A percentile compares a stretch with the other conserved stretches of the same genome.
phyloP scores from a whole-genome alignment of 2,888 invertebrate genomes.

The Zele albiditarsus region DNA sequence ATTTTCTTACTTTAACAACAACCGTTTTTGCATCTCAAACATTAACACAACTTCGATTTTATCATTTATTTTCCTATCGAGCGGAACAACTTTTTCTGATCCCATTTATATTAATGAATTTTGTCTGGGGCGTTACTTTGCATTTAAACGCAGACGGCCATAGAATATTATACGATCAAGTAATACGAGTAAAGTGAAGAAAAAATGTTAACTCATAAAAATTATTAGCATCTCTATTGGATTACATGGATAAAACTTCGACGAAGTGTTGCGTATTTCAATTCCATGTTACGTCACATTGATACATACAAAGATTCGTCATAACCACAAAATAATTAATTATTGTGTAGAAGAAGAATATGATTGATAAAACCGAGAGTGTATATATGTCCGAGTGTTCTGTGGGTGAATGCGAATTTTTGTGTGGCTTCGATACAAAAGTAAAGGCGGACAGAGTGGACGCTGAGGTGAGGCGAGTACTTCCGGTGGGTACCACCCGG shows the following conservation, averaged over 20 bases:
- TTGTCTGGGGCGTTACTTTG: not conserved
- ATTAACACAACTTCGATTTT: too few species aligned
- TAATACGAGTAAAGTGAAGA: not conserved
- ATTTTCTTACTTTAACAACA: too few species aligned
- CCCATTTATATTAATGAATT: too few species aligned
- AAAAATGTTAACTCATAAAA: not conserved
- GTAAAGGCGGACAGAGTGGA: constrained; percentile 3
- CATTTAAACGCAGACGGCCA: not conserved
- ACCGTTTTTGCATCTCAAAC: too few species aligned
- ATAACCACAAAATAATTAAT: not conserved
- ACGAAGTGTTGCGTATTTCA: too few species aligned
- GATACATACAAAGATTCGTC: too few species aligned
- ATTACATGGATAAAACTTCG: too few species aligned
- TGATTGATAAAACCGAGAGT: not conserved
- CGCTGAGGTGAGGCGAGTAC: constrained; percentile 62
- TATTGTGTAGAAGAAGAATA: not conserved
- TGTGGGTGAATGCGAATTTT: not conserved
- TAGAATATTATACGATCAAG: not conserved
- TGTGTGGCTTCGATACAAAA: not conserved
- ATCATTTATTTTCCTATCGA: too few species aligned
- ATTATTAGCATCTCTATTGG: too few species aligned
- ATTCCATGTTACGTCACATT: too few species aligned
- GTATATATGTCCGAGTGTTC: not conserved
- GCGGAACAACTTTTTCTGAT: too few species aligned
- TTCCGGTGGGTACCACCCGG: constrained; percentile 69